phyloP scores from a whole-genome alignment of 2,888 invertebrate genomes.

The Chaetogeoica ovagalla region DNA sequence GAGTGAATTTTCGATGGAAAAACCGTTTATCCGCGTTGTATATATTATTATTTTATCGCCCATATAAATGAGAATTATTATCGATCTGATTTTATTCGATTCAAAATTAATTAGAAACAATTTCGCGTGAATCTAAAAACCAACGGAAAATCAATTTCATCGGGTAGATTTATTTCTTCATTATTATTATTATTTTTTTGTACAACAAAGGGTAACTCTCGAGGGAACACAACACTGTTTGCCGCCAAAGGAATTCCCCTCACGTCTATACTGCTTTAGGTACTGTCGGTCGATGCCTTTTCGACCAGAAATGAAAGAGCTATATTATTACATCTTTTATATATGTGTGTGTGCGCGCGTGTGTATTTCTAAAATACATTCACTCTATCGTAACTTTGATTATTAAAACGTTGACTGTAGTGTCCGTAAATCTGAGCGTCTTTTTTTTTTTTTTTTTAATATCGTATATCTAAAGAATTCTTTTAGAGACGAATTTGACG shows the following conservation, averaged over 20 bases:
- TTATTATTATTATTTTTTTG: neutral
- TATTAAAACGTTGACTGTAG: too few relatives aligned
- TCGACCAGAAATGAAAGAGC: slow-evolving; percentile 20
- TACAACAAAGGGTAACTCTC: slow-evolving; percentile 39
- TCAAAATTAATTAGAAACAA: neutral
- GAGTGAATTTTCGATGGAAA: too few relatives aligned
- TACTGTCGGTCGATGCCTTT: slow-evolving; percentile 6
- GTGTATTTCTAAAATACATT: neutral
- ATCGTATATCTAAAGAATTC: too few relatives aligned
- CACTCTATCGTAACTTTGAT: neutral
- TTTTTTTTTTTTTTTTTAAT: too few relatives aligned
- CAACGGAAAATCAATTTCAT: slow-evolving; percentile 37
- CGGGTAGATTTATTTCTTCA: slow-evolving; percentile 39
- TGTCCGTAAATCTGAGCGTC: too few relatives aligned
- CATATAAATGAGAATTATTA: too few relatives aligned
- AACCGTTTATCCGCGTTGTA: too few relatives aligned
- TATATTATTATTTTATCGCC: too few relatives aligned
- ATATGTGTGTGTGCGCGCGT: too few relatives aligned
- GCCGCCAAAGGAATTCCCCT: slow-evolving; percentile 23
- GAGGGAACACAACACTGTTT: slow-evolving; percentile 26
- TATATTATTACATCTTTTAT: neutral
- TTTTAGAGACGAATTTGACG: too few relatives aligned
- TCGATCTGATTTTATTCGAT: too few relatives aligned
- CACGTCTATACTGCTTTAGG: slow-evolving; percentile 11
- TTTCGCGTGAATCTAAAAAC: neutral